Evolutionary conservation across 2,797 vertebrate genomes (phyloP).

Genomic region (Mycteria americana): DNA sequence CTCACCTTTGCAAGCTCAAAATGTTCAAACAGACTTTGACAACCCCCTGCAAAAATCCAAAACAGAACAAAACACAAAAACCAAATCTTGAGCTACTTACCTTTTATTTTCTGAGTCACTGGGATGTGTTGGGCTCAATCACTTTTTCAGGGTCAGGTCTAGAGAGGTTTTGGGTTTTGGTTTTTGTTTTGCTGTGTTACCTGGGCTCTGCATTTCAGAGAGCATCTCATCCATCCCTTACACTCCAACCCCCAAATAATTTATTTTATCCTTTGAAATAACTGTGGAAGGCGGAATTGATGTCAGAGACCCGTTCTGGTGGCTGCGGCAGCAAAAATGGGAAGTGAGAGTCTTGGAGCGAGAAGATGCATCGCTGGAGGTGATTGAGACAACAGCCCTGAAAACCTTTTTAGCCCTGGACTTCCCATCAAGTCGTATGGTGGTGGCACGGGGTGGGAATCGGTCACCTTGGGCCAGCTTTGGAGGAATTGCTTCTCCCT

Average conservation of each 20-base stretch:
- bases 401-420: neutral
- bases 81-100: neutral
- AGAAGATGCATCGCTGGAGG: neutral
- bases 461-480: neutral
- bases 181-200: neutral
- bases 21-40: neutral
- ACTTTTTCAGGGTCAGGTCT: neutral
- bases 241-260: no score
- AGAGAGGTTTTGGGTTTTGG: neutral
- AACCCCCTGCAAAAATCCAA: neutral
- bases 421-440: rapidly evolving
- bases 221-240: neutral
- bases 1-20: neutral
- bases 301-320: neutral
- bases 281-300: neutral
- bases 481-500: neutral
- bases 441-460: neutral
- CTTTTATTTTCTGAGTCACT: neutral
- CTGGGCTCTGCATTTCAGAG: neutral
- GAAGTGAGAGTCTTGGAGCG: neutral
- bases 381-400: neutral
- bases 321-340: neutral
- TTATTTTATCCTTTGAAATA: neutral
- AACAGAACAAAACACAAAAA: neutral
- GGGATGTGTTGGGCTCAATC: neutral